Evolutionary conservation across 2,888 invertebrate genomes (phyloP).

Genomic region (Chromoteleia sp.): DNA sequence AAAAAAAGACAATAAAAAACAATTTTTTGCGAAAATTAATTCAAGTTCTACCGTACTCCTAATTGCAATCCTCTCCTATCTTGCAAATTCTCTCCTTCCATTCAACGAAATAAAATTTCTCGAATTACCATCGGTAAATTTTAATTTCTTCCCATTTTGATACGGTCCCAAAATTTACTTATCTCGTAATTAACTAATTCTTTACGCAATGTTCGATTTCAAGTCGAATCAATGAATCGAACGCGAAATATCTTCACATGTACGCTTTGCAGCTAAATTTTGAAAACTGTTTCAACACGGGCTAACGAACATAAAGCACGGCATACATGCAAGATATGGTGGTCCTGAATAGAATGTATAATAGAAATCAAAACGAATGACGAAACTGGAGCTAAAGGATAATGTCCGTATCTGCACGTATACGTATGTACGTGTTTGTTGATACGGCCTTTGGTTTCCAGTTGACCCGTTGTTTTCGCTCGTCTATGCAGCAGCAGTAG

Average conservation of each 20-base stretch:
- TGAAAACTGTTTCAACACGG: neutral
- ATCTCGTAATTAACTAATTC: too few relatives aligned
- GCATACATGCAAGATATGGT: conserved; percentile 15
- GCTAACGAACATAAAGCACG: conserved; percentile 1
- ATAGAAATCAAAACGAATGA: conserved; percentile 53
- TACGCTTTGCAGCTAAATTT: neutral
- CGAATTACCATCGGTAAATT: too few relatives aligned
- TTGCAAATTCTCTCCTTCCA: too few relatives aligned
- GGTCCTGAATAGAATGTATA: conserved; percentile 37
- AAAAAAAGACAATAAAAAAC: too few relatives aligned
- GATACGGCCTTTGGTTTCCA: conserved; percentile 79
- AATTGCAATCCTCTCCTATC: too few relatives aligned
- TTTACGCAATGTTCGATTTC: too few relatives aligned
- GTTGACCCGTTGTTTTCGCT: conserved; percentile 81
- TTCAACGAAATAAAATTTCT: too few relatives aligned
- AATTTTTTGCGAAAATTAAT: too few relatives aligned
- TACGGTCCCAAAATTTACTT: too few relatives aligned
- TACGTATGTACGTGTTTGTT: conserved; percentile 72
- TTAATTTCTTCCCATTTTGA: too few relatives aligned
- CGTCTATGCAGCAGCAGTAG: conserved; percentile 79
- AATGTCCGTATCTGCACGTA: conserved; percentile 50
- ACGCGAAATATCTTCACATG: neutral
- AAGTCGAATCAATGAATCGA: neutral
- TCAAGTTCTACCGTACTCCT: too few relatives aligned
- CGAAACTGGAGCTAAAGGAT: conserved; percentile 47